These are phyloP conservation scores for Monodelphis domestica DNA, from an alignment of 2,797 vertebrate species.

Conservation along the genomic window DNA sequence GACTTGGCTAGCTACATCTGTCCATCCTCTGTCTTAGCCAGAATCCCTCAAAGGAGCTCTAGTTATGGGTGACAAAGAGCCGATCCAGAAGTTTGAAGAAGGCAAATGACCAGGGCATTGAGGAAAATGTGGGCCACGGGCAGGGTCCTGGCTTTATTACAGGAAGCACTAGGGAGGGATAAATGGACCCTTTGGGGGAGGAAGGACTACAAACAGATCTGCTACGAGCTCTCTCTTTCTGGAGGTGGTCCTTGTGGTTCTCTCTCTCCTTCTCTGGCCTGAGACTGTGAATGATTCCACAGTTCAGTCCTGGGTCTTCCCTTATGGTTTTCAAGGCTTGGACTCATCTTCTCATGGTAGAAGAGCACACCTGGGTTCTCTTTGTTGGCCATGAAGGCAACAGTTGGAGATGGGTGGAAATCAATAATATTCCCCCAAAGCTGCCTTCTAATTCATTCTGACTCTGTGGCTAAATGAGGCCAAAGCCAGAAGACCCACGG, in stretches of 20 bases:
- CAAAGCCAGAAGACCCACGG: neutral
- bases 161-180: neutral
- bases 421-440: neutral
- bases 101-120: neutral
- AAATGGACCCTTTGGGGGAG: neutral
- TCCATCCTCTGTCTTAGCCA: neutral
- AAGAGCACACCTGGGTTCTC: neutral
- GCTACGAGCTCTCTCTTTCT: neutral
- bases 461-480: neutral
- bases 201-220: neutral
- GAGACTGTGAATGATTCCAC: neutral
- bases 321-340: neutral
- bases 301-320: neutral
- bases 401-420: neutral
- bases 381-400: neutral
- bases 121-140: neutral
- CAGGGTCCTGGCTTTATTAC: neutral
- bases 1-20: neutral
- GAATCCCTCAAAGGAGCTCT: neutral
- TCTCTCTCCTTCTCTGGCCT: neutral
- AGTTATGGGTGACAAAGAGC: neutral
- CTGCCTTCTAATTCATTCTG: neutral
- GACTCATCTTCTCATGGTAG: no score
- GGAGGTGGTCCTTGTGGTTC: neutral
- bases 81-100: neutral